A percentile compares a stretch with the other conserved stretches of the same genome.
Conservation (phyloP, 2,113 vertebrate genomes). For the Corythornis vintsioides region DNA sequence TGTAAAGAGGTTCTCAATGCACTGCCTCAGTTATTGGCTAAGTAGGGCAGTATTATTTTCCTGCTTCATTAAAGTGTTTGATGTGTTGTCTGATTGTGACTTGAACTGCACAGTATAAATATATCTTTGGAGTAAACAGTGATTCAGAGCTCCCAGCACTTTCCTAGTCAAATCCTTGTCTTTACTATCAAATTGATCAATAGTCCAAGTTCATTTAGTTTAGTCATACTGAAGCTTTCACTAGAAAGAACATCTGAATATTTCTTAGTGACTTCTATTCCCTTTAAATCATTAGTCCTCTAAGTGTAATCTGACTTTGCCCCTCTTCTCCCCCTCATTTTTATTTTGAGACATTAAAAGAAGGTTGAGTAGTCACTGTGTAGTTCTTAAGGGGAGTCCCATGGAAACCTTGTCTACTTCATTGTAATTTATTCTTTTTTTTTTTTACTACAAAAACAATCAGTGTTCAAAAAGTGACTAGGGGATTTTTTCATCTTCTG, state of each 20-base stretch:
- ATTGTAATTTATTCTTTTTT: background rate
- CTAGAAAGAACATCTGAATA: background rate
- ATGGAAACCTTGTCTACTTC: background rate
- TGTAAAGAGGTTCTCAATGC: background rate
- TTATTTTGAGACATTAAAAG: background rate
- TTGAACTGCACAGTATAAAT: background rate
- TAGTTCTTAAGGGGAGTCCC: background rate
- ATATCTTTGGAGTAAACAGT: background rate
- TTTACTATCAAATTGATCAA: background rate
- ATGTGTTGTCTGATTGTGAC: background rate
- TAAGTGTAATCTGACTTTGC: too few relatives aligned
- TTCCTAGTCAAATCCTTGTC: background rate
- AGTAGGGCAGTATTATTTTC: background rate
- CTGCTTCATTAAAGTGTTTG: background rate
- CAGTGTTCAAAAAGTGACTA: background rate
- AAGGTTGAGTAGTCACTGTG: background rate
- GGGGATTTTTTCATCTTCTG: background rate
- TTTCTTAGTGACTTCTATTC: background rate
- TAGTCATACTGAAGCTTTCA: background rate
- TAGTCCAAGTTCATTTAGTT: background rate
- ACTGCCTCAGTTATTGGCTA: background rate
- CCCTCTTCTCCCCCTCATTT: fast-evolving
- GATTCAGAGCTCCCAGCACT: background rate
- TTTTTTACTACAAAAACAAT: background rate
- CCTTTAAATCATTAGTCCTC: background rate